Conservation (phyloP, 2,113 vertebrate species). For the Craseonycteris thonglongyai region DNA sequence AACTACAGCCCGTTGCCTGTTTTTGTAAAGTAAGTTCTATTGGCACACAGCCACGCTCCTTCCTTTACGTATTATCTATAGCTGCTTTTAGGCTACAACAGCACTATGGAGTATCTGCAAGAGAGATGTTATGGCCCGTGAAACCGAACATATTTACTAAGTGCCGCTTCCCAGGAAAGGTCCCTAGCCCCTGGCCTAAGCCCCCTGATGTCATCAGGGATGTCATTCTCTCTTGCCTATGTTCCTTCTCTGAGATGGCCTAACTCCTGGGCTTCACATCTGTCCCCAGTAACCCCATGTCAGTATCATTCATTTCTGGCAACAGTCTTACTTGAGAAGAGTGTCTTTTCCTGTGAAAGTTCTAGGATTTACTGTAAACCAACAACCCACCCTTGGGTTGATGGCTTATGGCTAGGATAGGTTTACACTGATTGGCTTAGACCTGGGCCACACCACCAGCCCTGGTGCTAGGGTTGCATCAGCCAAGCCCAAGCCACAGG, state of each 20-base stretch:
- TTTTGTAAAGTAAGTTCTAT: not conserved
- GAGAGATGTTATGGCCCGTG: not conserved
- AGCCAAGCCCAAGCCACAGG: not conserved
- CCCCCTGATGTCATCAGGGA: not conserved
- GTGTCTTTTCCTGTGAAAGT: not conserved
- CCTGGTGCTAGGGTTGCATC: not conserved
- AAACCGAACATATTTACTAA: not conserved
- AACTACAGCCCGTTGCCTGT: not conserved
- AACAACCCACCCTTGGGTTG: not conserved
- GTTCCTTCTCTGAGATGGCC: not conserved
- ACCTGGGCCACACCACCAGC: not conserved
- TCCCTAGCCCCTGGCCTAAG: not conserved
- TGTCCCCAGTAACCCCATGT: not conserved
- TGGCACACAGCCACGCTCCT: not conserved
- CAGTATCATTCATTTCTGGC: not conserved
- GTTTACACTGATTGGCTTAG: not conserved
- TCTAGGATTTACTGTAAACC: not conserved
- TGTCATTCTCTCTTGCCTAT: constrained; percentile 10
- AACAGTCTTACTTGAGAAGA: not conserved
- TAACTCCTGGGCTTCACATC: not conserved
- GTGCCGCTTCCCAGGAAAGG: not conserved
- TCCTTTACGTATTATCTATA: not conserved
- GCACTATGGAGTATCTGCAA: not conserved
- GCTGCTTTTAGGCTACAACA: not conserved
- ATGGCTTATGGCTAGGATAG: too few species aligned